Evolutionary conservation across 2,797 vertebrate species (phyloP), one percentile per base, ranked within the genome.

Genomic region (Chelonia mydas): DNA sequence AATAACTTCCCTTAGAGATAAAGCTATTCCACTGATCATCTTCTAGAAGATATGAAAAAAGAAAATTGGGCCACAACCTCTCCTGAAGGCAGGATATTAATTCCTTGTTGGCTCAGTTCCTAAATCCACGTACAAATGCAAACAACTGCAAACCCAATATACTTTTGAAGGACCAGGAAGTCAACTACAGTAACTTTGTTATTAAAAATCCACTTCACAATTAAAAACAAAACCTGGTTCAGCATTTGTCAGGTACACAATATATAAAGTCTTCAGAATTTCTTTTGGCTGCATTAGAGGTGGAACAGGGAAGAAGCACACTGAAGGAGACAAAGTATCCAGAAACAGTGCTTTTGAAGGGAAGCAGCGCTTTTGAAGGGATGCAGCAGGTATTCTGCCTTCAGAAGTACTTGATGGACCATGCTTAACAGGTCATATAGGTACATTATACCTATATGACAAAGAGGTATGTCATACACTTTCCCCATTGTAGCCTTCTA

Each of bases 21-120:
- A 96, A 41, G 72, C 61, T 92, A 7, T 94, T 86, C 89, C 89
- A 84, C 82, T 90, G 86, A 80, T 92, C 81, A 94, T 81, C 88
- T 94, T 83, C 61, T 77, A 89, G 1, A 3, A 96, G 80, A 88
- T 78, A 88, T 0, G 51, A 89, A 91, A 93, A 93, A 90, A 95
- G 89, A 84, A 97, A 98, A 97, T 81, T 92, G 95, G 90, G 91
- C 74, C 94, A 90, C 47, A 21, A 12, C 91, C 31, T 80, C 68
- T 96, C 90, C 86, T 94, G 61, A 92, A 93, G 92, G 91, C 93
- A 86, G 89, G 25, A 41, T 96, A 86, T 72, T 96, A 97, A 97
- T 90, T 91, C 79, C 91, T 87, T 82, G 19, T 89, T 85, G 27
- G 84, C 72, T 88, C 82, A 2, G 0, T 82, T 94, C 65, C 87